Conservation (phyloP, 2,113 vertebrate species). For the Megalops atlanticus region DNA sequence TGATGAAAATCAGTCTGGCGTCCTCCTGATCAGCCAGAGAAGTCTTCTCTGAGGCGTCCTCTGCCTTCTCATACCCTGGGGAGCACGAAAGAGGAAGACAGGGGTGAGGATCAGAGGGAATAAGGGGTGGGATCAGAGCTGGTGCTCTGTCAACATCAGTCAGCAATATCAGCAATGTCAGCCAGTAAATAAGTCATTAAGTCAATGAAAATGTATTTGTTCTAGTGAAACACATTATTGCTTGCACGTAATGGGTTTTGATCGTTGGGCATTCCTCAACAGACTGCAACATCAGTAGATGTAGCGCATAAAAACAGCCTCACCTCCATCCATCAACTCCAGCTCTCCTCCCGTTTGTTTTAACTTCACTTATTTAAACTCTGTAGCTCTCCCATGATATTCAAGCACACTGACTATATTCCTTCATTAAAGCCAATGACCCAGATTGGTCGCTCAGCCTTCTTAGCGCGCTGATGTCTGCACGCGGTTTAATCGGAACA, state of each 20-base stretch:
- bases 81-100: constrained; percentile 30
- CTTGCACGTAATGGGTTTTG: not conserved
- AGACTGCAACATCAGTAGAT: too few relatives aligned
- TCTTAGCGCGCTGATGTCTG: not conserved
- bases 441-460: not conserved
- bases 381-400: not conserved
- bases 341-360: not conserved
- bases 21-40: constrained; percentile 95
- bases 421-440: not conserved
- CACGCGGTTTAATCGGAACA: not conserved
- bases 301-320: too few relatives aligned
- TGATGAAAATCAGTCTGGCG: constrained; percentile 89
- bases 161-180: constrained; percentile 55
- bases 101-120: not conserved
- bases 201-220: too few relatives aligned
- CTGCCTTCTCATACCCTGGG: constrained; percentile 94
- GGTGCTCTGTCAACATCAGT: constrained; percentile 55
- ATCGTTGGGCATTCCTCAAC: not conserved
- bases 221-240: not conserved
- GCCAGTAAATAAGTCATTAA: constrained; percentile 30
- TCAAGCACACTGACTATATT: not conserved
- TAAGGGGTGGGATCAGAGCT: not conserved
- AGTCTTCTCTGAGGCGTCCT: constrained; percentile 90
- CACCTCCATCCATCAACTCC: not conserved
- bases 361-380: not conserved